Conservation (phyloP, 2,888 invertebrate species). For the Cordilura impudica region DNA sequence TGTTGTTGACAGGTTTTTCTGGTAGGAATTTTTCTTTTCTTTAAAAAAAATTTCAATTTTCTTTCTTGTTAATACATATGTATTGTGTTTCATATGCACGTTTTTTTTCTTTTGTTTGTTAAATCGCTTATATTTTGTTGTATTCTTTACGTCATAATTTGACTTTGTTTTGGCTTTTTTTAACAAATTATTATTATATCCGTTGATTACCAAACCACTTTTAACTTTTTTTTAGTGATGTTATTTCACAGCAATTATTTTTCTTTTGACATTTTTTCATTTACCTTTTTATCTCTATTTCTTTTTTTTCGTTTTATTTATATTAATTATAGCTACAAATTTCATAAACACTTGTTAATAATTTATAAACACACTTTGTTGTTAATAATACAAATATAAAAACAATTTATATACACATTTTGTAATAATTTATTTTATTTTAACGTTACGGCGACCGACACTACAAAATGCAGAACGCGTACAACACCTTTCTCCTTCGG, state of each 20-base stretch:
- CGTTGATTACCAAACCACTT: conserved; percentile 40
- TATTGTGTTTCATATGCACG: conserved; percentile 46
- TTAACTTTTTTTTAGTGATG: conserved; percentile 4
- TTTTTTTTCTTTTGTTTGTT: conserved; percentile 30
- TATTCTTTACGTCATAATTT: conserved; percentile 36
- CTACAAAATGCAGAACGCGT: conserved; percentile 12
- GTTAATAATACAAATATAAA: neutral
- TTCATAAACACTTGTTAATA: conserved; percentile 32
- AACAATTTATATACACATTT: conserved; percentile 34
- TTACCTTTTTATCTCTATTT: neutral
- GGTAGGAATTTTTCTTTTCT: conserved; percentile 19
- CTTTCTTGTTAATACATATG: neutral
- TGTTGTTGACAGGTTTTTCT: conserved; percentile 32
- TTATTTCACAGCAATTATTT: conserved; percentile 3
- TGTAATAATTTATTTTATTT: neutral
- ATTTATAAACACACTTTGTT: conserved; percentile 4
- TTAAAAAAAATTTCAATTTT: conserved; percentile 40
- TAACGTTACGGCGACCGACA: conserved; percentile 45
- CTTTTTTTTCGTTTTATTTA: neutral
- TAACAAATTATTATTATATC: conserved; percentile 30
- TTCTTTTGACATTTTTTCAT: conserved; percentile 6
- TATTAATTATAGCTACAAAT: neutral
- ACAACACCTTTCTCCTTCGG: conserved; percentile 59
- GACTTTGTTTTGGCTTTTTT: neutral
- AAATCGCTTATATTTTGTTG: neutral